Evolutionary conservation across 2,113 vertebrate genomes (phyloP), one percentile per base, ranked within the genome.

Genomic region (Spea multiplicata): DNA sequence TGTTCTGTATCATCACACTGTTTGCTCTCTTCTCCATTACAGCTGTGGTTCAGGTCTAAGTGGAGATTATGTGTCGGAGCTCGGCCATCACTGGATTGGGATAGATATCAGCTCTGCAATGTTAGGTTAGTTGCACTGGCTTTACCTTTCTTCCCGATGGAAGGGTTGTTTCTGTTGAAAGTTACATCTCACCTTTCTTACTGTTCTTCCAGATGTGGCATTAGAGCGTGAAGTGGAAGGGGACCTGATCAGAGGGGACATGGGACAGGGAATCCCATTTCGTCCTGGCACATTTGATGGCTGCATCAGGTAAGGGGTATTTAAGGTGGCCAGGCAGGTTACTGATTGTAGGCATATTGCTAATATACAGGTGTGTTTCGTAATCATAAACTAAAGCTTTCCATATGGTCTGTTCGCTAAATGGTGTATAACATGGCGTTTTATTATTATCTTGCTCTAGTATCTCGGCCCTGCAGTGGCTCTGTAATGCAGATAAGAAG

Each of bases 391-490:
- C 59, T 14, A n/a, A 61, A 45, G 8, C 46, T 48, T 8, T 48
- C 3, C 10, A 52, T 10, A 17, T 3, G 17, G 3, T 49, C 7
- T 46, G 8, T 5, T 8, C 5, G 2, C 3, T 67, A 14, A 47
- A 6, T 6, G 8, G 12, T 2, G 5, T 13, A 7, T 14, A 5
- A 6, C 5, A n/a, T 9, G 12, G 6, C 30, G 30, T 67, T 47
- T 47, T 12, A 67, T 9, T 46, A 7, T 16, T 78, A 52, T 66
- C 45, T 8, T 10, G 8, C 75, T 0, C 55, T 78, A 99, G 97
- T 83, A 98, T 99, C 81, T 99, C 97, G 0, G 97, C 97, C 0
- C 91, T 99, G 80, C 97, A 99, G 86, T 99, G 97, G 97, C 93
- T 99, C 53, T 99, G 97, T 81, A 99, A 95, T 0, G 96, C 97